Conservation (phyloP, 53 echinoderm and acorn worm species). For the Echinometra lucunter region DNA sequence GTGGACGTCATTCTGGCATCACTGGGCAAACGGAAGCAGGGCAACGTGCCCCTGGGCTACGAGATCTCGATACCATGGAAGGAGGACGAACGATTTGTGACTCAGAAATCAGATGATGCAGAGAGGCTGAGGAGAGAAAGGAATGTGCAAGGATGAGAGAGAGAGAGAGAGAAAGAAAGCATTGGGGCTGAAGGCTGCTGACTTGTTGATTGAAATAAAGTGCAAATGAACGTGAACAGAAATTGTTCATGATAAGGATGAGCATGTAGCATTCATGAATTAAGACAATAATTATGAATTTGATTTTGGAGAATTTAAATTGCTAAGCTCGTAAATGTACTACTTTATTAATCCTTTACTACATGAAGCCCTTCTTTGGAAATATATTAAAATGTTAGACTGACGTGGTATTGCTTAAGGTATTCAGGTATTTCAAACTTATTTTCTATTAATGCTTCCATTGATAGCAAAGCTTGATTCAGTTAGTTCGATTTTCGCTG, state of each 20-base stretch:
- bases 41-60: slow-evolving; percentile 78
- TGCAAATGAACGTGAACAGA: neutral
- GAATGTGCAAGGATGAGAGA: slow-evolving; percentile 42
- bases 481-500: neutral
- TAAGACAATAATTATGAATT: neutral
- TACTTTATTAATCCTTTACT: no score
- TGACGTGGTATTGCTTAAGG: neutral
- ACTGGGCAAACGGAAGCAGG: slow-evolving; percentile 90
- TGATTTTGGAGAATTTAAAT: neutral
- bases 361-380: no score
- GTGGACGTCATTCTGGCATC: slow-evolving; percentile 91
- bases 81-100: neutral
- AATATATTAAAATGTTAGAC: neutral
- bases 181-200: neutral
- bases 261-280: neutral
- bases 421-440: neutral
- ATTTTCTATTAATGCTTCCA: neutral
- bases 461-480: neutral
- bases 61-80: slow-evolving; percentile 73
- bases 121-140: slow-evolving; percentile 54
- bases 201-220: neutral
- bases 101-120: neutral
- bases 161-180: neutral
- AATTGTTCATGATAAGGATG: neutral
- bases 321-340: neutral